These are phyloP conservation scores for Clunio marinus DNA, from an alignment of 2,888 invertebrate genomes.

Conservation along the genomic window DNA sequence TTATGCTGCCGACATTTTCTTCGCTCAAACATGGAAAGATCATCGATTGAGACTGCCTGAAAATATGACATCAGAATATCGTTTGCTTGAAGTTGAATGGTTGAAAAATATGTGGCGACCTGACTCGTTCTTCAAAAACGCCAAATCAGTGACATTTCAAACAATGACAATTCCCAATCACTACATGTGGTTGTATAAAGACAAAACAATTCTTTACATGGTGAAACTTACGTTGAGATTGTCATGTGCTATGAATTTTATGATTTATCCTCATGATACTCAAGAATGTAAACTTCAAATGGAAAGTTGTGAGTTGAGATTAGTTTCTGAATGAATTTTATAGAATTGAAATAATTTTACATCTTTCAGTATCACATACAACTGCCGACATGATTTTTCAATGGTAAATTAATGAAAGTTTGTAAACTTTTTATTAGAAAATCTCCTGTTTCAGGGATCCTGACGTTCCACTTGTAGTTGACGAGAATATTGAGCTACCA, in stretches of 20 bases:
- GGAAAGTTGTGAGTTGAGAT: conserved; percentile 76
- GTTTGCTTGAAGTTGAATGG: conserved; percentile 83
- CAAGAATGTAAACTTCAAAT: conserved; percentile 92
- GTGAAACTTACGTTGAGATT: conserved; percentile 83
- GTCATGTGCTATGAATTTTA: conserved; percentile 92
- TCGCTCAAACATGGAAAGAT: conserved; percentile 92
- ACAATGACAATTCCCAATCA: conserved; percentile 94
- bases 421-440: not conserved
- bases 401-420: conserved; percentile 2
- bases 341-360: not conserved
- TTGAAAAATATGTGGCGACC: conserved; percentile 90
- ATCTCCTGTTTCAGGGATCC: conserved; percentile 5
- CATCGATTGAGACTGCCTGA: conserved; percentile 79
- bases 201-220: conserved; percentile 81
- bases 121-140: conserved; percentile 91
- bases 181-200: conserved; percentile 87
- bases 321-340: not conserved
- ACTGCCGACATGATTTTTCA: conserved; percentile 22
- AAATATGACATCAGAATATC: conserved; percentile 89
- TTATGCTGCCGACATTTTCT: conserved; percentile 87
- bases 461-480: conserved; percentile 68
- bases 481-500: conserved; percentile 81
- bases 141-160: conserved; percentile 88
- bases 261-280: conserved; percentile 90
- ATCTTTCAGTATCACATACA: conserved; percentile 27